Conservation (phyloP, 1,140 invertebrate genomes). For the Spodoptera litura region DNA sequence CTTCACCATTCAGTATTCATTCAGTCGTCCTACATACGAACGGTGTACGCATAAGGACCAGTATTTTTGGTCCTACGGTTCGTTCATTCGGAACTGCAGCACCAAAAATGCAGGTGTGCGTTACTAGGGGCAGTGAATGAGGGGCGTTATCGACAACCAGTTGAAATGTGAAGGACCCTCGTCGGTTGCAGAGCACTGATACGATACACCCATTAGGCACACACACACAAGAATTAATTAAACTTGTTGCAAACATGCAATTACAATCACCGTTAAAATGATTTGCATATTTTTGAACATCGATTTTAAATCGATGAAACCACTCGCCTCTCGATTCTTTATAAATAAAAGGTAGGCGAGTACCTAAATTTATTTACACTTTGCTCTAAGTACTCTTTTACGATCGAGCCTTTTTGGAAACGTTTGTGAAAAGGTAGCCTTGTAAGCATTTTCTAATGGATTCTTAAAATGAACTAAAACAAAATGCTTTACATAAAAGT, state of each 20-base stretch:
- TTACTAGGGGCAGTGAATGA: conserved; percentile 27
- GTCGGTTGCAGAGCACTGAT: conserved; percentile 42
- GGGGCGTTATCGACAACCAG: conserved; percentile 51
- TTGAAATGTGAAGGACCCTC: conserved; percentile 62
- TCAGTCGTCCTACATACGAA: not conserved
- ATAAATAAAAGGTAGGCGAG: not conserved
- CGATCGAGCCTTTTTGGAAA: not conserved
- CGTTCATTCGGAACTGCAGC: conserved; percentile 32
- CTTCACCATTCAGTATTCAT: conserved; percentile 17
- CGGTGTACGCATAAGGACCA: not conserved
- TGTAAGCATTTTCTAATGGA: not conserved
- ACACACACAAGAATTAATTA: conserved; percentile 31
- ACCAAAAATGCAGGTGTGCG: conserved; percentile 58
- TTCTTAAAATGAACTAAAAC: conserved; percentile 5
- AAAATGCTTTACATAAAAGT: not conserved
- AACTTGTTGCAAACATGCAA: conserved; percentile 22
- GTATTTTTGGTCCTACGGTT: conserved; percentile 10
- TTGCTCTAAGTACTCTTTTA: not conserved
- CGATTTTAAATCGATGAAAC: not conserved
- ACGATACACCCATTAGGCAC: conserved; percentile 24
- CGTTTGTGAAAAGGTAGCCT: not conserved
- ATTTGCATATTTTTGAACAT: conserved; percentile 4
- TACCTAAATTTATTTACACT: no score
- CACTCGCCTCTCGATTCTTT: not conserved
- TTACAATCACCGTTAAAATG: conserved; percentile 1